phyloP scores from a whole-genome alignment of 2,888 invertebrate species.

The Penaeus monodon region DNA sequence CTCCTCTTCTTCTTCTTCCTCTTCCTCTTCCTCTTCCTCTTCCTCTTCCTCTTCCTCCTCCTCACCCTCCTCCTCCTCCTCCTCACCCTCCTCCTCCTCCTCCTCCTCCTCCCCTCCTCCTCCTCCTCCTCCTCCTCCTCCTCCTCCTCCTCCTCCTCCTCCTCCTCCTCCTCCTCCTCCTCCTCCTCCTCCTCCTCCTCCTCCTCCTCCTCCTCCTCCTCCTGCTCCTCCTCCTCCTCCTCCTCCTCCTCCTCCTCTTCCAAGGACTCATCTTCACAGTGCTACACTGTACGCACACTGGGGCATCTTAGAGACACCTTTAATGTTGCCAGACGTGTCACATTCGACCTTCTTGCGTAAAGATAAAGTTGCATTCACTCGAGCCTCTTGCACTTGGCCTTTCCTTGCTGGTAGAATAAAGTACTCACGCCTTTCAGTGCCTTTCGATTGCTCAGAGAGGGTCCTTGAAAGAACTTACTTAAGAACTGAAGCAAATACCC shows the following conservation, averaged over 20 bases:
- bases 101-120: not conserved
- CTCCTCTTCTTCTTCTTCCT: not conserved
- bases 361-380: too few species aligned
- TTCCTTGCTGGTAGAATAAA: too few species aligned
- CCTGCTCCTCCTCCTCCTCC: not conserved
- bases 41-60: not conserved
- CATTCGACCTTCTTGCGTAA: too few species aligned
- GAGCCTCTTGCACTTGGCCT: too few species aligned
- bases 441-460: too few species aligned
- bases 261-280: not conserved
- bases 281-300: not conserved
- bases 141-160: not conserved
- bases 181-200: not conserved
- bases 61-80: not conserved
- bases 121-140: too few species aligned
- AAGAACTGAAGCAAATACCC: too few species aligned
- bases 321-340: too few species aligned
- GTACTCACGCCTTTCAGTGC: too few species aligned
- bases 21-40: not conserved
- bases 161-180: not conserved
- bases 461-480: too few species aligned
- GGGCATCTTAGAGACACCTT: too few species aligned
- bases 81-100: not conserved
- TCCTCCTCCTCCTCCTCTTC: not conserved
- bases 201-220: not conserved